Evolutionary conservation across 2,888 invertebrate genomes (phyloP).

Genomic region (Calephelis perditalis): DNA sequence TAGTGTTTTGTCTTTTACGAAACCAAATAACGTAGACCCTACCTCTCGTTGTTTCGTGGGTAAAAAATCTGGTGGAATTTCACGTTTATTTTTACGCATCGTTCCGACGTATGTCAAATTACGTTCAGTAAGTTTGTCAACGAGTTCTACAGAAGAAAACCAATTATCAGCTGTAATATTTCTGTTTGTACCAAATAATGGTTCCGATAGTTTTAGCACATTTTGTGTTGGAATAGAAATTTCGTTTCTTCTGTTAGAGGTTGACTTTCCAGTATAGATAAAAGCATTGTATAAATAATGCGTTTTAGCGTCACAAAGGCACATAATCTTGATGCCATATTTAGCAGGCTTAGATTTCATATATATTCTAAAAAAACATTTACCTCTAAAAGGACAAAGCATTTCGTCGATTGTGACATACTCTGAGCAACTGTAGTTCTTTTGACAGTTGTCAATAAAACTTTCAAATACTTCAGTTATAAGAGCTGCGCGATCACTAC

Average conservation of each 20-base stretch:
- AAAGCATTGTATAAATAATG: too few relatives aligned
- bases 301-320: too few relatives aligned
- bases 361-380: slow-evolving; percentile 21
- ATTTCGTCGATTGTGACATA: slow-evolving; percentile 23
- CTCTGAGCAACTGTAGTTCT: slow-evolving; percentile 22
- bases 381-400: slow-evolving; percentile 20
- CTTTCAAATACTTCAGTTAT: slow-evolving; percentile 21
- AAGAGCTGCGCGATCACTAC: slow-evolving; percentile 16
- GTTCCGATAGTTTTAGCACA: neutral
- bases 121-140: slow-evolving; percentile 18
- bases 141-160: slow-evolving; percentile 23
- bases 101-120: slow-evolving; percentile 24
- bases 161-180: slow-evolving; percentile 26
- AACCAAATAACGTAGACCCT: neutral
- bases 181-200: slow-evolving; percentile 17
- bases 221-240: slow-evolving; percentile 12
- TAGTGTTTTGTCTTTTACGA: neutral
- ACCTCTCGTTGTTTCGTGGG: neutral
- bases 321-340: slow-evolving; percentile 22
- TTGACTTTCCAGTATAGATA: too few relatives aligned
- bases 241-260: too few relatives aligned
- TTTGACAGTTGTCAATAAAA: slow-evolving; percentile 19
- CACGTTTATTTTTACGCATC: slow-evolving; percentile 3
- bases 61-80: neutral
- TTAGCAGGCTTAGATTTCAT: slow-evolving; percentile 22